Evolutionary conservation across 2,113 vertebrate species (phyloP), one percentile per base, ranked within the genome.

Genomic region (Gadus chalcogrammus): DNA sequence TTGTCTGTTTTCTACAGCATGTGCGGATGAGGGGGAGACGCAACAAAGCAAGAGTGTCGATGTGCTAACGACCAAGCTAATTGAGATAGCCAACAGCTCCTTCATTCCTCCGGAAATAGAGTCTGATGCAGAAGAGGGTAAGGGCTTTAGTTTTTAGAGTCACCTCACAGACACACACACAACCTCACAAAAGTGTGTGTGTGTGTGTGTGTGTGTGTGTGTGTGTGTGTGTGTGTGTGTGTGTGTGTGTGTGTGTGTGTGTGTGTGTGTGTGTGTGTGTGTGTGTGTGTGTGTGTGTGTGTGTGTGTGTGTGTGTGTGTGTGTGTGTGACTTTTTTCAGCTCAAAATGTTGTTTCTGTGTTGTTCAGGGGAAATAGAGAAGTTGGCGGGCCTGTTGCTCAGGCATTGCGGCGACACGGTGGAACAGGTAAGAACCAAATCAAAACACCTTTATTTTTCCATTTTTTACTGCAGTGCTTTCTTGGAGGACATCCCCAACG

Each of bases 321-420:
- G 31, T 35, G 31, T 58, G 55, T n/a, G 15, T 58, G 16, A 3
- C 17, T n/a, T n/a, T 58, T 58, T 58, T 58, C 15, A 16, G 5
- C 15, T 17, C 4, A 58, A 58, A 58, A 17, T 58, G 83, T 83
- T 69, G 58, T 80, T 48, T 85, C 87, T n/a, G 15, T 27, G 1
- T 2, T 64, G 5, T 22, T 31, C 82, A 92, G 78, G 88, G 38
- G 18, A 89, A 2, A 85, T 94, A 70, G 82, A 85, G 78, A 88
- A 1, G 42, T 70, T 95, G 48, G 92, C 94, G 1, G 90, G 88
- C 16, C 71, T 96, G 71, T 83, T 96, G 70, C 84, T 98, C 79
- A 87, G 84, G 72, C 76, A 86, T 20, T 66, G 72, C 0, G 96
- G 95, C 35, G 95, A 96, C 76, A 5, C 18, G 17, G 56, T 94